Percentiles rank a stretch among this genome's conserved stretches.
Evolutionary conservation across 2,113 vertebrate genomes (phyloP).

Genomic region (Tetrao urogallus): DNA sequence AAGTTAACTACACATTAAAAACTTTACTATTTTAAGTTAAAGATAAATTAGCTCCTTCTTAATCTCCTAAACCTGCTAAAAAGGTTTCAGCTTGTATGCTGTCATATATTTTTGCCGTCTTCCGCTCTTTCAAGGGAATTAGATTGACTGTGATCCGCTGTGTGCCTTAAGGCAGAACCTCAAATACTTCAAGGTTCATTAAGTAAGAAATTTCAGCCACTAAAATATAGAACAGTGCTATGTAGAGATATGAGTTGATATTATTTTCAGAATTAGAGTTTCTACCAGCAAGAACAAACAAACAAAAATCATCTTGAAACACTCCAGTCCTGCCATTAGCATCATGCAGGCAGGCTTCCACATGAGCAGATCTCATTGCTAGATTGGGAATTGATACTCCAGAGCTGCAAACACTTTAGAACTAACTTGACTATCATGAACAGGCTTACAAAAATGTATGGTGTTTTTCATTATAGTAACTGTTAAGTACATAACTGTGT

Average conservation of each 20-base stretch:
- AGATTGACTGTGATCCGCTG: neutral
- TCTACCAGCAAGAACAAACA: neutral
- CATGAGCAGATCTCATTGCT: neutral
- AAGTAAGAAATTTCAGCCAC: conserved; percentile 39
- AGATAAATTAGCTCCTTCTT: neutral
- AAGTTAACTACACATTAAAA: neutral
- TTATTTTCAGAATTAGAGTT: conserved; percentile 48
- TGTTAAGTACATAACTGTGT: neutral
- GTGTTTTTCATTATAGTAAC: neutral
- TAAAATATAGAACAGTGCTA: conserved; percentile 9
- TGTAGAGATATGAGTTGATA: neutral
- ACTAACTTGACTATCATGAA: neutral
- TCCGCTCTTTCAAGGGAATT: neutral
- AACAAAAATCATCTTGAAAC: neutral
- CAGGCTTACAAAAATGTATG: conserved; percentile 2
- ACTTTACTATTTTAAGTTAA: neutral
- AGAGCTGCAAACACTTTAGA: conserved; percentile 1
- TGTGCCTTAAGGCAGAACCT: conserved; percentile 53
- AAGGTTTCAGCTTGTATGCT: neutral
- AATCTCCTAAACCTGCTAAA: conserved; percentile 15
- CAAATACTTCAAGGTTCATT: conserved; percentile 52
- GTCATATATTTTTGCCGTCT: neutral
- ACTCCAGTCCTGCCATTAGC: neutral
- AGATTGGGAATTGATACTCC: neutral
- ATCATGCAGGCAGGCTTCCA: neutral